Conservation (phyloP, 2,113 vertebrate species). For the Neogobius melanostomus region DNA sequence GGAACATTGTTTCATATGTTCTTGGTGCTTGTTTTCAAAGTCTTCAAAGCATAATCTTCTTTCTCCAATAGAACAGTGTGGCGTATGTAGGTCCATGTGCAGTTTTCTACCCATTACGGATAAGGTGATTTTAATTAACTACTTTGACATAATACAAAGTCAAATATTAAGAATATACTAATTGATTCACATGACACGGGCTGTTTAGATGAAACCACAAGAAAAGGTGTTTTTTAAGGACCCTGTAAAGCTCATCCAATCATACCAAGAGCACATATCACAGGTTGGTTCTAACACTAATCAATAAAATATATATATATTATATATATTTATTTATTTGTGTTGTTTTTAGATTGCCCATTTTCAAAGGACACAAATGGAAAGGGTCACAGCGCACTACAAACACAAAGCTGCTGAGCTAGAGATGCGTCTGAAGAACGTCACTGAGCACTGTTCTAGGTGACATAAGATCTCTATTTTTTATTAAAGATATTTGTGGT, state of each 20-base stretch:
- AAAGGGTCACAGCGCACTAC: slow-evolving; percentile 75
- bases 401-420: slow-evolving; percentile 76
- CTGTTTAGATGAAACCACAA: slow-evolving; percentile 81
- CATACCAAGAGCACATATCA: slow-evolving; percentile 76
- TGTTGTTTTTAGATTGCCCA: slow-evolving; percentile 73
- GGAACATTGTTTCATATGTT: slow-evolving; percentile 1
- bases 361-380: slow-evolving; percentile 84
- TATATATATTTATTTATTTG: neutral
- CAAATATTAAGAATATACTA: neutral
- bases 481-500: neutral
- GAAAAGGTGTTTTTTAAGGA: slow-evolving; percentile 85
- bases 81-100: slow-evolving; percentile 79
- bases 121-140: slow-evolving; percentile 69
- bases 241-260: slow-evolving; percentile 76
- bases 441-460: slow-evolving; percentile 74
- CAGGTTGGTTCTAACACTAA: slow-evolving; percentile 72
- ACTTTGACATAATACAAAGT: neutral
- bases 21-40: neutral
- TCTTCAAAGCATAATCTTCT: neutral
- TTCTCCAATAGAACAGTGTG: slow-evolving; percentile 77
- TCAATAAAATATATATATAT: neutral
- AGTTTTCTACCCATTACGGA: slow-evolving; percentile 82
- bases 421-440: slow-evolving; percentile 77
- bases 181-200: neutral
- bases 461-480: slow-evolving; percentile 3